Evolutionary conservation across 37 sponge, comb jelly and placozoan species (phyloP), one percentile per base, ranked within the genome.

Genomic region (Halichondria panicea): DNA sequence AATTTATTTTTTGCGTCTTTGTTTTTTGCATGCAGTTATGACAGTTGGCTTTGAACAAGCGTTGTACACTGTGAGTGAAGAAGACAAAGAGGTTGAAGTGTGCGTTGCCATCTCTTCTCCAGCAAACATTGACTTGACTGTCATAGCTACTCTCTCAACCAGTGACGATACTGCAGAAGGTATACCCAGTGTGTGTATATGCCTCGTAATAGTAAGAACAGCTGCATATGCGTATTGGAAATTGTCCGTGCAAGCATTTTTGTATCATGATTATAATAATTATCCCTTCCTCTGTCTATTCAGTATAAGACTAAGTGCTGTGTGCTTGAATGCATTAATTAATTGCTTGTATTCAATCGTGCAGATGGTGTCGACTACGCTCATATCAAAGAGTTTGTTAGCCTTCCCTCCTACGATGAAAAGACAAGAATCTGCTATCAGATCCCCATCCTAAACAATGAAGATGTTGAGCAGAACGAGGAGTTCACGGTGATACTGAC

Each of bases 101-200:
- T 70, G 70, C 41, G 53, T 48, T 5, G 1, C 24, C 4, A 48
- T 70, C 33, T 34, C 38, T n/a, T 32, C 1, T 24, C 70, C 70
- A 25, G 34, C 28, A 4, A 30, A 50, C 12, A 12, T 43, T 2
- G 53, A 7, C 30, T 4, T 70, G 11, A 12, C 7, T 21, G 18
- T 48, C 22, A 2, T 43, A 5, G 4, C 32, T 27, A 50, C 11
- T 43, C 1, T 70, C 15, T 4, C 18, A 3, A 30, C 53, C 3
- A 18, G 2, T 9, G 53, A 48, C 21, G 70, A 21, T 8, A 70
- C 7, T 70, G 70, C 70, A 18, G 32, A 30, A 68, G 45, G 70
- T 70, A 48, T 41, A 24, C 34, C n/a, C 39, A n/a, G n/a, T n/a
- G n/a, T n/a, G n/a, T n/a, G n/a, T n/a, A n/a, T n/a, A n/a, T n/a